Evolutionary conservation across 1,140 invertebrate genomes (phyloP).

Genomic region (Monomorium pharaonis): DNA sequence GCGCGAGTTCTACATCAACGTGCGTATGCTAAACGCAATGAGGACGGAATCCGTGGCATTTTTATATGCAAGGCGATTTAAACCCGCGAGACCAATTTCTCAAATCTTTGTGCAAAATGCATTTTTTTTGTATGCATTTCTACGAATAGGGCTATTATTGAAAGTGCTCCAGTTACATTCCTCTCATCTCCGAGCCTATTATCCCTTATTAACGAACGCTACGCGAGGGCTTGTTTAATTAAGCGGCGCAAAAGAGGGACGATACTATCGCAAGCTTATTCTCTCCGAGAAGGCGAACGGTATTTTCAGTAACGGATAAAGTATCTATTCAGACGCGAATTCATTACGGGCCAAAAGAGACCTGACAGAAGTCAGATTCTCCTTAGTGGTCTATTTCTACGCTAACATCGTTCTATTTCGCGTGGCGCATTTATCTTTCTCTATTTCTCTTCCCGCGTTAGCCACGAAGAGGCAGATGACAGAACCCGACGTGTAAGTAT

Average conservation of each 20-base stretch:
- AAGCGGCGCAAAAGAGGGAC: neutral
- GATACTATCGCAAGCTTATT: neutral
- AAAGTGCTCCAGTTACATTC: neutral
- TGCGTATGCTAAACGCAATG: neutral
- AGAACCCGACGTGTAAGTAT: slow-evolving; percentile 63
- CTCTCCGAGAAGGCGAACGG: neutral
- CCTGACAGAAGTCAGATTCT: neutral
- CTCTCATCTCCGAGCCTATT: neutral
- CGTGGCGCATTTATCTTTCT: slow-evolving; percentile 57
- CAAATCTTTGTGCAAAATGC: neutral
- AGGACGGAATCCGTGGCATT: slow-evolving; percentile 32
- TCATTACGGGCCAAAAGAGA: slow-evolving; percentile 10
- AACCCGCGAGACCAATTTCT: neutral
- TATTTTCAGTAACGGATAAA: slow-evolving; percentile 43
- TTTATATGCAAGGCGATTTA: neutral
- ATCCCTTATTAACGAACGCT: slow-evolving; percentile 1
- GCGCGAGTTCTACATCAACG: neutral
- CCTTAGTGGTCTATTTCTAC: slow-evolving; percentile 49
- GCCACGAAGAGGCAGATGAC: slow-evolving; percentile 52
- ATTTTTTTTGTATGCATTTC: neutral
- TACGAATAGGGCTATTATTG: neutral
- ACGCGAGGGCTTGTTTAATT: slow-evolving; percentile 12
- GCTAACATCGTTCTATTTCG: slow-evolving; percentile 31
- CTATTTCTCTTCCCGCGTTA: slow-evolving; percentile 50
- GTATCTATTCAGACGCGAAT: slow-evolving; percentile 31